Conservation (phyloP, 2,888 invertebrate genomes). For the Choristoneura rosaceana region DNA sequence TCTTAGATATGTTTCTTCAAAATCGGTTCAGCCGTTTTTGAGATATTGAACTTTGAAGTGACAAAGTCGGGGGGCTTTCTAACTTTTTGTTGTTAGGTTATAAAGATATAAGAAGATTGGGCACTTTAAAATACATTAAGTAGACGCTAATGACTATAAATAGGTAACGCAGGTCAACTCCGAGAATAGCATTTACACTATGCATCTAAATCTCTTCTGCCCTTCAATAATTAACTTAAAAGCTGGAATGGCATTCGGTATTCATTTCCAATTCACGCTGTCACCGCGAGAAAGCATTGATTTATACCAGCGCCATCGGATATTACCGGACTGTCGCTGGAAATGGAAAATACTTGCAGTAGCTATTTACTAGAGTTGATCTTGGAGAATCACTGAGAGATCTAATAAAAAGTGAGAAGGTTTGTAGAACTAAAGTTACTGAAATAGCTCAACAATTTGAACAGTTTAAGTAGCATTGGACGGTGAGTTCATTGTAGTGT, state of each 20-base stretch:
- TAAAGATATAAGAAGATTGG: too few species aligned
- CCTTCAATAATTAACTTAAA: constrained; percentile 33
- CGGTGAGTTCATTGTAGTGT: too few species aligned
- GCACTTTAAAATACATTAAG: too few species aligned
- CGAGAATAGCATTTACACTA: neutral
- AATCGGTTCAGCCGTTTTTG: too few species aligned
- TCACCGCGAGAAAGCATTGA: constrained; percentile 48
- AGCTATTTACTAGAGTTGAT: constrained; percentile 23
- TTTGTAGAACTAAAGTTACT: too few species aligned
- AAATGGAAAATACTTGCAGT: constrained; percentile 41
- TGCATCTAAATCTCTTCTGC: neutral
- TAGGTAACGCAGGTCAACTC: neutral
- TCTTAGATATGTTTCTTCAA: too few species aligned
- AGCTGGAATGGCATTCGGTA: constrained; percentile 36
- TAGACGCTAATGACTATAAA: too few species aligned
- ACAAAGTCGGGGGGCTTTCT: too few species aligned
- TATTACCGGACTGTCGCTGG: constrained; percentile 51
- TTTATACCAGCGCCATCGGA: constrained; percentile 57
- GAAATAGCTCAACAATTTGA: neutral
- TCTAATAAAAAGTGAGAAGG: too few species aligned
- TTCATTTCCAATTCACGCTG: constrained; percentile 42
- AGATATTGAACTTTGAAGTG: too few species aligned
- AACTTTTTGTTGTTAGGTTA: too few species aligned
- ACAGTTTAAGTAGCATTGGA: too few species aligned
- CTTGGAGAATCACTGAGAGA: neutral